Base-by-base conservation (phyloP, 2,888 invertebrate species). In the Spisula solida region DNA sequence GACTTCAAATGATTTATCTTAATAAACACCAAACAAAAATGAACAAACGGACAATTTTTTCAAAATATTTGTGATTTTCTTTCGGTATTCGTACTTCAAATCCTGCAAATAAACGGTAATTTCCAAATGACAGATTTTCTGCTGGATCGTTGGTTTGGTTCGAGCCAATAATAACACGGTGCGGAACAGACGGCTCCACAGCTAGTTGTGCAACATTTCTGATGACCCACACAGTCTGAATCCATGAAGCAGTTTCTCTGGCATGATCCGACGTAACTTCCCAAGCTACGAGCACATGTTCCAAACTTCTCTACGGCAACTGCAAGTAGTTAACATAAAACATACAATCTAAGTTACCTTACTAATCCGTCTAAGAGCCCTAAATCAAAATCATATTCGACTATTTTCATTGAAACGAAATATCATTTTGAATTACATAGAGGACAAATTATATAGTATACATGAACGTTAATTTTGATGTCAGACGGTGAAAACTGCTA, bases 121-220 rank as follows among this genome's bases (percentile, higher is more conserved):
- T 91, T 89, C 91, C 93, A 92, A n/a, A 92, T 82, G 12, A 83
- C 80, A 0, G 84, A 85, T 84, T 88, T 89, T 60, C 88, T 75
- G 31, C 86, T 89, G 16, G 91, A 86, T 31, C 90, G 84, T 47
- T 91, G 89, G 79, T 90, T 90, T 8, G 86, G 81, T 55, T 82
- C 82, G 51, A 94, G 75, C 93, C 93, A 93, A 85, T 93, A 92
- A 82, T 93, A 94, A 70, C 94, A 94, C 0, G 94, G 94, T 25
- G 90, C 86, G 0, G 93, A 88, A 79, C 94, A 94, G 20, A 89
- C 90, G 20, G 92, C 86, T 4, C 93, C 93, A 81, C 94, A 94
- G 29, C 88, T 83, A 16, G 92, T 93, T 6, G 70, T 81, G 81
- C 94, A 94, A 82, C 94, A 94, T 85, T 94, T 94, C 79, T 91